phyloP scores from a whole-genome alignment of 2,888 invertebrate genomes.

The Ceraclea dissimilis region DNA sequence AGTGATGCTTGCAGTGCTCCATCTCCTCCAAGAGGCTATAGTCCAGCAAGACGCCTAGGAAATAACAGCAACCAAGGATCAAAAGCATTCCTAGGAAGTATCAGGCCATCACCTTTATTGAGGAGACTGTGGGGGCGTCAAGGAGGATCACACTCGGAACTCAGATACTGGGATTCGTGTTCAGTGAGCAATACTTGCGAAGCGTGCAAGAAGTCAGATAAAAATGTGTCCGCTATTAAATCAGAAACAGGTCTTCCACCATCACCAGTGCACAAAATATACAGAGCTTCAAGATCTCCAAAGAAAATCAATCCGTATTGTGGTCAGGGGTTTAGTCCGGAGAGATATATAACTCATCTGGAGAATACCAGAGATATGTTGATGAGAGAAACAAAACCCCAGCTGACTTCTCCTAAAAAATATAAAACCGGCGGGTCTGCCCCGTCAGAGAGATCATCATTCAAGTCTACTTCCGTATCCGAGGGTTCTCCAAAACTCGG shows the following conservation, averaged over 20 bases:
- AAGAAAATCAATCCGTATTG: constrained; percentile 17
- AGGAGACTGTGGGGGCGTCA: constrained; percentile 38
- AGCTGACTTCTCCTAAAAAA: constrained; percentile 18
- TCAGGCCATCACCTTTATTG: constrained; percentile 39
- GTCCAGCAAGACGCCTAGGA: constrained; percentile 25
- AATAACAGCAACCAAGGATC: constrained; percentile 13
- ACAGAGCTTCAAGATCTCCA: constrained; percentile 19
- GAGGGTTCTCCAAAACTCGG: constrained; percentile 25
- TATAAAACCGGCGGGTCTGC: constrained; percentile 14
- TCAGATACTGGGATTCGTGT: constrained; percentile 31
- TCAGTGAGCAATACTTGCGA: constrained; percentile 24
- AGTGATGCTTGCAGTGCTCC: constrained; percentile 29
- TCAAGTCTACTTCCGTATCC: constrained; percentile 19
- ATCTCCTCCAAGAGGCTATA: constrained; percentile 28
- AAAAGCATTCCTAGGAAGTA: constrained; percentile 36
- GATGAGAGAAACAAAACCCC: constrained; percentile 11
- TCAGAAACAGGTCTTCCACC: constrained; percentile 11
- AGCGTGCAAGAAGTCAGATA: constrained; percentile 22
- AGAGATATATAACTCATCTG: constrained; percentile 21
- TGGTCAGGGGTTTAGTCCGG: constrained; percentile 21
- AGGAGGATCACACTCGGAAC: constrained; percentile 38
- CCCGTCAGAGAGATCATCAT: constrained; percentile 21
- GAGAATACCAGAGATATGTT: constrained; percentile 17
- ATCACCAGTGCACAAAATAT: constrained; percentile 15
- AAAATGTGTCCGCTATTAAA: constrained; percentile 11